A percentile compares a stretch with the other conserved stretches of the same genome.
These are phyloP conservation scores for Muscidifurax raptorellus DNA, from an alignment of 1,140 invertebrate genomes.

Conservation along the genomic window DNA sequence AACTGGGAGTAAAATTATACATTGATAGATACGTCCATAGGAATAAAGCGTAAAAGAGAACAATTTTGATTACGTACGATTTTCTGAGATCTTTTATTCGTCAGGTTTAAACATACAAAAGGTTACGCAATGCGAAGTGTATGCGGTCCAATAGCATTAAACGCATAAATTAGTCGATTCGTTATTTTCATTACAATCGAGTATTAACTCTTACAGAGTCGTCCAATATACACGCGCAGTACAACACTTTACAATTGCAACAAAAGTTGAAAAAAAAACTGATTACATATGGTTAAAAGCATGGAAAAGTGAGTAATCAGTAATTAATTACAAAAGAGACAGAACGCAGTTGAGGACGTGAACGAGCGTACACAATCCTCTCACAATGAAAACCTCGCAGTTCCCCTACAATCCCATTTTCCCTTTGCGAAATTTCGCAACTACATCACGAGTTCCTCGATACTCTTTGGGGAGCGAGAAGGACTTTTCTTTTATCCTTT, in stretches of 20 bases:
- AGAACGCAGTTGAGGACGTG: neutral
- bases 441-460: neutral
- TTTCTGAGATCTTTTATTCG: slow-evolving; percentile 70
- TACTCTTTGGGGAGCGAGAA: neutral
- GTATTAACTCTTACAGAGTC: slow-evolving; percentile 51
- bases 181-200: slow-evolving; percentile 52
- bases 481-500: slow-evolving; percentile 2
- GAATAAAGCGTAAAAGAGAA: neutral
- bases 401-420: neutral
- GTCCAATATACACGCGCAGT: slow-evolving; percentile 11
- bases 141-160: slow-evolving; percentile 65
- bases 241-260: slow-evolving; percentile 30
- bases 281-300: neutral
- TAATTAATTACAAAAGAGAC: slow-evolving; percentile 19
- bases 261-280: neutral
- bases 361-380: slow-evolving; percentile 17
- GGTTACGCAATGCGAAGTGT: slow-evolving; percentile 65
- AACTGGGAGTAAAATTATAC: too few relatives aligned
- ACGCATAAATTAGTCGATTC: slow-evolving; percentile 58
- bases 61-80: slow-evolving; percentile 24
- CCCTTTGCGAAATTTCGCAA: neutral
- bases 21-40: neutral
- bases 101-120: slow-evolving; percentile 70
- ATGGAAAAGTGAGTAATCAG: neutral
- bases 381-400: neutral